Base-by-base conservation (phyloP, 2,113 vertebrate genomes). In the Anoplopoma fimbria region DNA sequence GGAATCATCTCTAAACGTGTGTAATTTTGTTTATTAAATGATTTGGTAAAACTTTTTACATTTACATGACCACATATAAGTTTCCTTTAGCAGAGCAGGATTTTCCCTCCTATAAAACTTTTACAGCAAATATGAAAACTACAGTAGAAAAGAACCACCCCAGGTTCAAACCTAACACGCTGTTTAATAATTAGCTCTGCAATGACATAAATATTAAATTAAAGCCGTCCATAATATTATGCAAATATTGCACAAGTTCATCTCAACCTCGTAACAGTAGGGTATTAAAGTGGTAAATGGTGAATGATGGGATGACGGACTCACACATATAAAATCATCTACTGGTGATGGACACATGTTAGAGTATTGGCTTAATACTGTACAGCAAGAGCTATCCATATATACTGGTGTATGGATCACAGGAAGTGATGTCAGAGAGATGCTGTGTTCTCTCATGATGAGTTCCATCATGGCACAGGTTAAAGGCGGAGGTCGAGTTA, bases 161-260 rank as follows among this genome's bases (percentile, higher is more conserved):
- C 55, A 63, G 62, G 47, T 69, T 82, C 78, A 82, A 88, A 81
- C 47, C 62, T 78, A 75, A 82, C 70, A 81, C 75, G 73, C 74
- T 42, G 8, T 75, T 63, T 64, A 7, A 76, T 70, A 14, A 51
- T 73, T 69, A 74, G 53, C 65, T 82, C 79, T 87, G 78, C 71
- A 77, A 19, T 83, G 17, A 79, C 79, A 93, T 94, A 94, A 93
- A 95, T 95, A 96, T 92, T 93, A 93, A 95, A 95, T 94, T 91
- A 80, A 84, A 88, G 69, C 81, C 73, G 79, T 89, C 91, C 55
- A 27, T 88, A 70, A 75, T 87, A 74, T 83, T 85, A 91, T 94
- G 94, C 91, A 95, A 95, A 95, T 95, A 94, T 95, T 95, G 95
- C 95, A 95, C 92, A 92, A 74, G 69, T 75, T 85, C 29, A 82